Evolutionary conservation across 2,888 invertebrate genomes (phyloP).

Genomic region (Melipona bicolor): DNA sequence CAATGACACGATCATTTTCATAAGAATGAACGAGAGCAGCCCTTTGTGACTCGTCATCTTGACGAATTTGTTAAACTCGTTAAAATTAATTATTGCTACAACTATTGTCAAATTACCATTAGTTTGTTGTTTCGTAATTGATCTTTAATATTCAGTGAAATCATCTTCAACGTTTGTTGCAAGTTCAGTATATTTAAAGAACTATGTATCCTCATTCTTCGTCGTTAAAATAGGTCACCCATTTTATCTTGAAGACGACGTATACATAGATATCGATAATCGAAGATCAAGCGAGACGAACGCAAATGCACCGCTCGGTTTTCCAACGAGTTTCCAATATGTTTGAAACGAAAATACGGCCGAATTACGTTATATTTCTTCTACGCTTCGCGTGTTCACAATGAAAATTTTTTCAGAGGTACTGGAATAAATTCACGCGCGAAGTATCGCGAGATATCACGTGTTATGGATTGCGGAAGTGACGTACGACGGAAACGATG

Average conservation of each 20-base stretch:
- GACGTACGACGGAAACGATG: not conserved
- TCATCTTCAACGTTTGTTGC: too few relatives aligned
- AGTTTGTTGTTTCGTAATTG: too few relatives aligned
- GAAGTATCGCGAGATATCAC: not conserved
- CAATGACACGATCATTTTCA: too few relatives aligned
- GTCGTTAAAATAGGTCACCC: not conserved
- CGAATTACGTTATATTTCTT: too few relatives aligned
- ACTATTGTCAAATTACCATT: too few relatives aligned
- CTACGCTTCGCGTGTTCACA: not conserved
- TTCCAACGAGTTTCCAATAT: not conserved
- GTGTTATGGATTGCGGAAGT: not conserved
- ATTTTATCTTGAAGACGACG: not conserved
- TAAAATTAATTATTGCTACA: too few relatives aligned
- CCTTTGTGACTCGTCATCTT: too few relatives aligned
- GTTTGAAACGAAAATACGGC: not conserved
- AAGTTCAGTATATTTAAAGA: too few relatives aligned
- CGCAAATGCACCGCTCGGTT: not conserved
- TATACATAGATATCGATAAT: slow-evolving; percentile 13
- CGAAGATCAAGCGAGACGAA: slow-evolving; percentile 18
- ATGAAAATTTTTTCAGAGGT: slow-evolving; percentile 4
- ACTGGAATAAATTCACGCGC: slow-evolving; percentile 10
- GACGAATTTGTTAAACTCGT: too few relatives aligned
- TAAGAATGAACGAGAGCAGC: too few relatives aligned
- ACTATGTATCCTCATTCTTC: not conserved
- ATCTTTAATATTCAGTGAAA: too few relatives aligned